Evolutionary conservation across 1,140 invertebrate species (phyloP).

Genomic region (Maconellicoccus hirsutus): DNA sequence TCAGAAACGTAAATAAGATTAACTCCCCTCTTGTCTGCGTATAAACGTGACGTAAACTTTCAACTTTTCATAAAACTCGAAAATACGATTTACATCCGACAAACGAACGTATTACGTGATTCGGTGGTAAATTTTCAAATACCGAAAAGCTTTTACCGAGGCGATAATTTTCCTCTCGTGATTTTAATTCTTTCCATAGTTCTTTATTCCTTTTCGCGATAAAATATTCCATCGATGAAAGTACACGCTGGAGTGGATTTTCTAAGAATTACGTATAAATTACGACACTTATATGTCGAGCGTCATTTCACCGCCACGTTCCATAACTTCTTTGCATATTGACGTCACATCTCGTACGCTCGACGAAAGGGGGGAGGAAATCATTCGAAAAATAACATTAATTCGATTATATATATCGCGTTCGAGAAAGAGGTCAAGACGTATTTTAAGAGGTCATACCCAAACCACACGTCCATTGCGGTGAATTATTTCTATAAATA

Average conservation of each 20-base stretch:
- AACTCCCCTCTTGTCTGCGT: not conserved
- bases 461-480: not conserved
- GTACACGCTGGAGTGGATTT: too few relatives aligned
- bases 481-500: not conserved
- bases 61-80: too few relatives aligned
- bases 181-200: too few relatives aligned
- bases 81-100: too few relatives aligned
- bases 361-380: not conserved
- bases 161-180: too few relatives aligned
- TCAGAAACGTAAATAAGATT: not conserved
- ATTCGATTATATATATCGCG: not conserved
- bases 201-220: too few relatives aligned
- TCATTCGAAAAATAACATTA: not conserved
- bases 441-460: not conserved
- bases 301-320: too few relatives aligned
- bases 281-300: too few relatives aligned
- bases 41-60: too few relatives aligned
- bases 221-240: too few relatives aligned
- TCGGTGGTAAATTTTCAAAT: not conserved
- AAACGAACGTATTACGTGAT: not conserved
- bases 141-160: not conserved
- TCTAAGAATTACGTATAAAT: too few relatives aligned
- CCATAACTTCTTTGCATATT: not conserved
- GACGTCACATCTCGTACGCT: slow-evolving; percentile 2
- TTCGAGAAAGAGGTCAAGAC: not conserved